Conservation (phyloP, 2,888 invertebrate species). For the Pseudanteris insignis region DNA sequence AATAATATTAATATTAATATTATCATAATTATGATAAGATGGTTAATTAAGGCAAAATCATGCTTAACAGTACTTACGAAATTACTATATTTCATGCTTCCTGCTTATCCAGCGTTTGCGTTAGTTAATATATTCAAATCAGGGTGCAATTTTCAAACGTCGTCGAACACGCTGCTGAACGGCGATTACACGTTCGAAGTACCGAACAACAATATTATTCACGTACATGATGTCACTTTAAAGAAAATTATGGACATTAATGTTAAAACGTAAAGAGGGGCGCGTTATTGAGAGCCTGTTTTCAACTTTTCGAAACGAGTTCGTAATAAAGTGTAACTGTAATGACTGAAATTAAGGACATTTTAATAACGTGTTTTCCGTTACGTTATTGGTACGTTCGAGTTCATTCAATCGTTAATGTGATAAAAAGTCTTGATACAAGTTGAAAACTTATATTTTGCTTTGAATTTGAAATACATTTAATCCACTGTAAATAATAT, state of each 20-base stretch:
- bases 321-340: too few species aligned
- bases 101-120: too few species aligned
- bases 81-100: too few species aligned
- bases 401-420: background rate
- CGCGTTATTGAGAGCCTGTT: conserved; percentile 22
- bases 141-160: conserved; percentile 10
- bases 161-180: conserved; percentile 3
- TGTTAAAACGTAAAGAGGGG: conserved; percentile 21
- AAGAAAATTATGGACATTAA: conserved; percentile 22
- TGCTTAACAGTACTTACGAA: too few species aligned
- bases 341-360: conserved; percentile 7
- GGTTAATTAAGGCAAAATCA: too few species aligned
- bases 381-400: conserved; percentile 9
- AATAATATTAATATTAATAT: too few species aligned
- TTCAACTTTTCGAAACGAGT: conserved; percentile 9
- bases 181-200: conserved; percentile 23
- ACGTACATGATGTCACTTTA: too few species aligned
- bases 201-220: too few species aligned
- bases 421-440: background rate
- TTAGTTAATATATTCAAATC: too few species aligned
- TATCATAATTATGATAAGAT: too few species aligned
- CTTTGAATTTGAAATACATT: background rate
- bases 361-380: conserved; percentile 17
- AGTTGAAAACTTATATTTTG: background rate
- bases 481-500: too few species aligned